Conservation (phyloP, 2,113 vertebrate species). For the Pristiophorus japonicus region DNA sequence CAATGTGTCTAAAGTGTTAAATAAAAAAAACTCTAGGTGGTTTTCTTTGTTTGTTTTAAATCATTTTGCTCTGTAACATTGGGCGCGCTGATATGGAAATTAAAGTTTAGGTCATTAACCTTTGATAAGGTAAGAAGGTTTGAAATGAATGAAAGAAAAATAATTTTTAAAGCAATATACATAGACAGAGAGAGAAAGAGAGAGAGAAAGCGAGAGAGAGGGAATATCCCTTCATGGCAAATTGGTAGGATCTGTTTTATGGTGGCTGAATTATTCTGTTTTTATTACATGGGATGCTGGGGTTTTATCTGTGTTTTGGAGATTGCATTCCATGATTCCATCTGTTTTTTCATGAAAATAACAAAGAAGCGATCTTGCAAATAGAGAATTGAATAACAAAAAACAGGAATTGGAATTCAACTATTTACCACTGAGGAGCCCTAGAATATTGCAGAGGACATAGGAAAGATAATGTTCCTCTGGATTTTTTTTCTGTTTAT, state of each 20-base stretch:
- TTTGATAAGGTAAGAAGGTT: neutral
- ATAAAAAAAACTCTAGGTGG: neutral
- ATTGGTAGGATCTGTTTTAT: neutral
- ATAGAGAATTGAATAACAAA: neutral
- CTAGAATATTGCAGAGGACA: neutral
- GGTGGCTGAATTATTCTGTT: neutral
- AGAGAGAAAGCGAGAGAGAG: neutral
- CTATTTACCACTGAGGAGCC: slow-evolving; percentile 24
- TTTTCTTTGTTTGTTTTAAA: neutral
- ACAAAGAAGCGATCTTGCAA: slow-evolving; percentile 3
- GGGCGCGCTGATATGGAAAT: neutral
- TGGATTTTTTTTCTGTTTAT: slow-evolving; percentile 12
- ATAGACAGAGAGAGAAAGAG: neutral
- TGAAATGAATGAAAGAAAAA: neutral
- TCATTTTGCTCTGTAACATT: neutral
- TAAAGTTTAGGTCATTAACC: neutral
- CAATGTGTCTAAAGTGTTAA: neutral
- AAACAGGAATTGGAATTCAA: neutral
- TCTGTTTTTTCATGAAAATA: neutral
- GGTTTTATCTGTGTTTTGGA: neutral
- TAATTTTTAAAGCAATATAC: neutral
- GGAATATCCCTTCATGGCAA: neutral
- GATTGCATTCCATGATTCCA: neutral
- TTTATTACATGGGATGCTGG: neutral
- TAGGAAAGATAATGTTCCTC: slow-evolving; percentile 8